phyloP scores from a whole-genome alignment of 2,797 vertebrate genomes.

The Tympanoctomys barrerae region DNA sequence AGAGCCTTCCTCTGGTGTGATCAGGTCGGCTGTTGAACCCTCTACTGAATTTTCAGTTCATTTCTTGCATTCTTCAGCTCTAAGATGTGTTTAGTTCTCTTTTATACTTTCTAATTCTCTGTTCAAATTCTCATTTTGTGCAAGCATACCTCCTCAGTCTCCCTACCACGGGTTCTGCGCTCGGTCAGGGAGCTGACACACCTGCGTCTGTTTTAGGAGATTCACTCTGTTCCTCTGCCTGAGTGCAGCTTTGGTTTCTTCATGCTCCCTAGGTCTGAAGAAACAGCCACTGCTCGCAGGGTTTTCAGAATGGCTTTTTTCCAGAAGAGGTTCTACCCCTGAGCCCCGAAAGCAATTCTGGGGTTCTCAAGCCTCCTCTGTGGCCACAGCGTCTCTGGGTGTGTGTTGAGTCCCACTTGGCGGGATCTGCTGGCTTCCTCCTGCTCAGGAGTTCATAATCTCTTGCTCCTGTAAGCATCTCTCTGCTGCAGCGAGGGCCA shows the following conservation, averaged over 20 bases:
- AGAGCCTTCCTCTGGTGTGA: conserved; percentile 10
- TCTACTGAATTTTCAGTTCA: conserved; percentile 5
- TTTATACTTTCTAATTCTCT: background rate
- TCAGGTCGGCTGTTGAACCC: background rate
- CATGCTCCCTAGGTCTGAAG: background rate
- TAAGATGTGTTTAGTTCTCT: background rate
- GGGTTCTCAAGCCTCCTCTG: background rate
- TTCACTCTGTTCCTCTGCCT: conserved; percentile 4
- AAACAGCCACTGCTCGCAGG: background rate
- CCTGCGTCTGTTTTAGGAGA: background rate
- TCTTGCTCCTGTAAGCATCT: background rate
- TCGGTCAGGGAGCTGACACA: background rate
- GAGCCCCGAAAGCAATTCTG: background rate
- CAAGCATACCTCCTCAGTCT: background rate
- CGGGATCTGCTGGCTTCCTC: background rate
- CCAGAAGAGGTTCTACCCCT: background rate
- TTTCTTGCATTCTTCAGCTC: background rate
- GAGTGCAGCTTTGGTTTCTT: background rate
- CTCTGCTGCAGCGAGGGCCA: background rate
- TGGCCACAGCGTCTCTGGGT: background rate
- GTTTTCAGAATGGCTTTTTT: background rate
- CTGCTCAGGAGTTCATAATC: background rate
- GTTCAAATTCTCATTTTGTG: conserved; percentile 7
- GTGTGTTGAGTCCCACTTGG: background rate
- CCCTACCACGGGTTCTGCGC: background rate